These are phyloP conservation scores for Clarias laeviceps DNA, from an alignment of 2,797 vertebrate species.

Conservation along the genomic window DNA sequence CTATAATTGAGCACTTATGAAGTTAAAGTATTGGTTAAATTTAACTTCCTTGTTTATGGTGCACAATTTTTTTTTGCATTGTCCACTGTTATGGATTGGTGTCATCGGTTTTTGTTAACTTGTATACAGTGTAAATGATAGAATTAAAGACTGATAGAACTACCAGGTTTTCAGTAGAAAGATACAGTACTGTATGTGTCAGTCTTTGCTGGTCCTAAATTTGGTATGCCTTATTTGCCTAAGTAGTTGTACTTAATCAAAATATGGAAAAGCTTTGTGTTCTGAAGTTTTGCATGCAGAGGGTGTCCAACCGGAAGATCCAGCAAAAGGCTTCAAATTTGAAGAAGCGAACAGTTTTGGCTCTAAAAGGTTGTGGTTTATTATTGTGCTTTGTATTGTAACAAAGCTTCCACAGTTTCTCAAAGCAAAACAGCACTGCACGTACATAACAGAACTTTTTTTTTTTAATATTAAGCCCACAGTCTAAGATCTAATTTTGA, in stretches of 20 bases:
- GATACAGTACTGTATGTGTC: not conserved
- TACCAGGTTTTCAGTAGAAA: not conserved
- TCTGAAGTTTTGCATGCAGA: not conserved
- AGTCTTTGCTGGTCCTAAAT: not conserved
- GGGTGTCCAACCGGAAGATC: not conserved
- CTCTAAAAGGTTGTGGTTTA: not conserved
- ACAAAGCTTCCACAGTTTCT: not conserved
- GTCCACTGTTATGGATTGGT: not conserved
- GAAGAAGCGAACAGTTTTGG: not conserved
- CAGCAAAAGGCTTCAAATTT: not conserved
- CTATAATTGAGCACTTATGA: not conserved
- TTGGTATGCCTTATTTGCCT: not conserved
- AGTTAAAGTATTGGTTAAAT: not conserved
- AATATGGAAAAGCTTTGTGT: not conserved
- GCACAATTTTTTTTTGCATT: not conserved
- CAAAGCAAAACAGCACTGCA: constrained; percentile 4
- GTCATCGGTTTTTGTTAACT: not conserved
- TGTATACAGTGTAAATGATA: not conserved
- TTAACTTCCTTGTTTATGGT: not conserved
- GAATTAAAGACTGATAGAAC: too few relatives aligned
- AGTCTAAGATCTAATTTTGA: not conserved
- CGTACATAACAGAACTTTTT: not conserved
- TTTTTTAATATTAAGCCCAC: not conserved
- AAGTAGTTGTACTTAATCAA: not conserved
- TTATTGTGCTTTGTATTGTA: not conserved